These are phyloP conservation scores for Timandra comae DNA, from an alignment of 2,888 invertebrate species.

Conservation along the genomic window DNA sequence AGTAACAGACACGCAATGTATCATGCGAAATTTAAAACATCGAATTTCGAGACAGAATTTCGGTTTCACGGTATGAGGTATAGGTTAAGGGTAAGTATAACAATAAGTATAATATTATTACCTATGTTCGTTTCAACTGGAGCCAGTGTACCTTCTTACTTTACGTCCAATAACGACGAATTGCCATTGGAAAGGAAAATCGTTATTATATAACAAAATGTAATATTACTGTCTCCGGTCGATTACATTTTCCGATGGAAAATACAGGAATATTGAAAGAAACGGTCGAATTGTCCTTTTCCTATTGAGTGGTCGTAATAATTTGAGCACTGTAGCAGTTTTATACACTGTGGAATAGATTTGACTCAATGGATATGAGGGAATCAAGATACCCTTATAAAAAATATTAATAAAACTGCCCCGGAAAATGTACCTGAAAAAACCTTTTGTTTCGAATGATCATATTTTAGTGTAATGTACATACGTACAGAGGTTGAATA, in stretches of 20 bases:
- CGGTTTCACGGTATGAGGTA: constrained; percentile 28
- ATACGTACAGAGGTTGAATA: no score
- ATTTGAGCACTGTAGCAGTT: constrained; percentile 43
- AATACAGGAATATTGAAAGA: constrained; percentile 51
- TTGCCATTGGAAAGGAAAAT: constrained; percentile 58
- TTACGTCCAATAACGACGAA: constrained; percentile 64
- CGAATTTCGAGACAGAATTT: constrained; percentile 22
- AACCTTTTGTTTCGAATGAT: constrained; percentile 6
- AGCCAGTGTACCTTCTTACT: constrained; percentile 51
- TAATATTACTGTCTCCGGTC: constrained; percentile 51
- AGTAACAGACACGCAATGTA: constrained; percentile 39
- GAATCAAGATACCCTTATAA: constrained; percentile 15
- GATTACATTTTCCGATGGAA: constrained; percentile 49
- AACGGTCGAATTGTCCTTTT: constrained; percentile 49
- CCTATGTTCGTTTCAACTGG: constrained; percentile 57
- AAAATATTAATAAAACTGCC: constrained; percentile 9
- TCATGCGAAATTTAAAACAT: constrained; percentile 25
- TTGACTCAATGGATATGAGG: constrained; percentile 26
- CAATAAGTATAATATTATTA: constrained; percentile 66
- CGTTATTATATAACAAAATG: constrained; percentile 56
- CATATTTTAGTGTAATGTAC: no score
- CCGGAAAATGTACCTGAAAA: no score
- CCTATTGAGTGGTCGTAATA: constrained; percentile 44
- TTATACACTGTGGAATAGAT: constrained; percentile 40
- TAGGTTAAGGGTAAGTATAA: constrained; percentile 55